These are phyloP conservation scores for Globodera rostochiensis DNA, from an alignment of 1,140 invertebrate species.

Conservation along the genomic window DNA sequence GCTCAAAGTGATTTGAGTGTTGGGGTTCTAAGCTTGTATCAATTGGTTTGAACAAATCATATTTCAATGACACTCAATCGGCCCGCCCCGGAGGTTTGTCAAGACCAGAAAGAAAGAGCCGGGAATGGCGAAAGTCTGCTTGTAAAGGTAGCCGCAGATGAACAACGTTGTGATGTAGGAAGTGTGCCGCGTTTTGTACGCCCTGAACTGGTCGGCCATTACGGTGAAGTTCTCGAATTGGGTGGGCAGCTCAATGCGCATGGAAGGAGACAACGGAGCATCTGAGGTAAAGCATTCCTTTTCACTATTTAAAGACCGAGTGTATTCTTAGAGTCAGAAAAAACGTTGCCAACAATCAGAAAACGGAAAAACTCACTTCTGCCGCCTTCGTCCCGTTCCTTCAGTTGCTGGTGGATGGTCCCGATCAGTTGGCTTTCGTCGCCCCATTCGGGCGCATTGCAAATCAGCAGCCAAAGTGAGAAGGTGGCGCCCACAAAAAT, in stretches of 20 bases:
- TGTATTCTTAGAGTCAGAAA: too few relatives aligned
- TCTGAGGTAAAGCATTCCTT: constrained; percentile 32
- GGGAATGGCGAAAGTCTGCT: constrained; percentile 74
- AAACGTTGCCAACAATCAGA: constrained; percentile 10
- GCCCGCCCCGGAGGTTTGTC: too few relatives aligned
- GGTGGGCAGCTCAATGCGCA: constrained; percentile 66
- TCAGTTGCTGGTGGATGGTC: constrained; percentile 15
- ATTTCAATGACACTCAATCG: too few relatives aligned
- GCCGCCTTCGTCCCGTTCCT: background rate
- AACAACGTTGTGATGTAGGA: constrained; percentile 71
- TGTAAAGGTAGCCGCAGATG: constrained; percentile 72
- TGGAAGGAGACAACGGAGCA: constrained; percentile 1
- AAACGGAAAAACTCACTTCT: constrained; percentile 19
- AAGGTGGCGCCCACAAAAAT: constrained; percentile 60
- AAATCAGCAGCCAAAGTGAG: constrained; percentile 57
- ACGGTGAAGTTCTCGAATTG: constrained; percentile 68
- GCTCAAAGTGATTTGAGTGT: background rate
- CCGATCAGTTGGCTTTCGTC: constrained; percentile 31
- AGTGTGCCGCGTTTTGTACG: constrained; percentile 69
- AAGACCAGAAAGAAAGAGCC: constrained; percentile 73
- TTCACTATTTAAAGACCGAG: background rate
- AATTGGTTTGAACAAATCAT: too few relatives aligned
- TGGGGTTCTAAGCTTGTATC: too few relatives aligned
- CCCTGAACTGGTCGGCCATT: constrained; percentile 64
- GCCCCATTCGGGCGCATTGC: constrained; percentile 58